Evolutionary conservation across 2,113 vertebrate genomes (phyloP), one percentile per base, ranked within the genome.

Genomic region (Brevimyrus niger): DNA sequence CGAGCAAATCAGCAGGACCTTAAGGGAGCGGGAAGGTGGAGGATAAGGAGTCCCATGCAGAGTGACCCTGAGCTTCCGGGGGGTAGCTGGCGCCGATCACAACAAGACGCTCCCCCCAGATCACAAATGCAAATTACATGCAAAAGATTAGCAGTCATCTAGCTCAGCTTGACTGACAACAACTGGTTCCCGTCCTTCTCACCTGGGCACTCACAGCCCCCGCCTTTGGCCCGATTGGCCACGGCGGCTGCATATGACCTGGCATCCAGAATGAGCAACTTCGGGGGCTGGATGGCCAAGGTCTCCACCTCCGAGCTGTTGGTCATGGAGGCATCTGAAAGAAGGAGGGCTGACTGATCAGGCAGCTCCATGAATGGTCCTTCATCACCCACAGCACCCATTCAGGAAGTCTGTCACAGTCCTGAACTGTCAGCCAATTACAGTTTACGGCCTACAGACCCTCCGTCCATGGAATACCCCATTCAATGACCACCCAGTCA

Each of bases 151-250:
- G 3, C 61, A 65, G 61, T 65, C 61, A 31, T 69, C 27, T 27
- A 69, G 27, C 61, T 69, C n/a, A 31, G n/a, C 61, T 31, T 65
- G 61, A 65, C n/a, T 65, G 61, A 65, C 61, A 65, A 31, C n/a
- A 10, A 1, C 9, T 3, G n/a, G 61, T 65, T 65, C 61, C 61
- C 13, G 21, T n/a, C 15, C 2, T 73, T 73, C 95, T 95, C 83
- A 97, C 98, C 98, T 96, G 98, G 98, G 91, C 98, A 99, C 91
- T 99, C 98, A 19, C 98, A 99, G 92, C 98, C 98, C 51, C 98
- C 98, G 0, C 98, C 98, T 93, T 99, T 99, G 93, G 98, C 98
- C 91, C 98, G 93, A 95, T 99, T 99, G 0, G 98, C 98, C 88
- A 99, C 98, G 0, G 98, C 98, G 0, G 98, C 98, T 7, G 98